These are phyloP conservation scores for Contarinia nasturtii DNA, from an alignment of 1,140 invertebrate species.

Conservation along the genomic window DNA sequence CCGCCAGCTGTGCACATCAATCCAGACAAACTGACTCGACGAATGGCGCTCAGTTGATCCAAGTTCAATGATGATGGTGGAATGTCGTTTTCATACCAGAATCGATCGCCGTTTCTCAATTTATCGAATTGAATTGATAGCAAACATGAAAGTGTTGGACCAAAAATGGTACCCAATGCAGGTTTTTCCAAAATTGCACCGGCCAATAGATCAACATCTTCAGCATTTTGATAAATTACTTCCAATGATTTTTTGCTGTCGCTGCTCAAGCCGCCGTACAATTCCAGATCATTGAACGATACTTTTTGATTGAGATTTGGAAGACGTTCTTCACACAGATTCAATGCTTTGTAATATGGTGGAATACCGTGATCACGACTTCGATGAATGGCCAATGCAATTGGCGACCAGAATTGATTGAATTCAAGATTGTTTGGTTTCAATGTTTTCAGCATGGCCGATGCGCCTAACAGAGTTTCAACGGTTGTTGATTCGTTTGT, in stretches of 20 bases:
- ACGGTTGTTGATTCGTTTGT: conserved; percentile 20
- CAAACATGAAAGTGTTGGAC: conserved; percentile 73
- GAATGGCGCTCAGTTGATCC: conserved; percentile 71
- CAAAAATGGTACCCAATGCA: conserved; percentile 56
- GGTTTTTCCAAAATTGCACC: conserved; percentile 71
- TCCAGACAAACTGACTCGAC: conserved; percentile 61
- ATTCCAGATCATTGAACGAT: conserved; percentile 41
- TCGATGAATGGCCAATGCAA: conserved; percentile 35
- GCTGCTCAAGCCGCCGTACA: conserved; percentile 32
- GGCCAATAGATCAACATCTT: conserved; percentile 71
- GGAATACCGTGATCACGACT: conserved; percentile 84
- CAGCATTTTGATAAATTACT: conserved; percentile 43
- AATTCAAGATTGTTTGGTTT: conserved; percentile 16
- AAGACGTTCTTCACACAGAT: conserved; percentile 41
- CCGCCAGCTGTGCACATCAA: conserved; percentile 66
- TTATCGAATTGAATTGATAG: conserved; percentile 60
- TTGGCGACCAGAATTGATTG: conserved; percentile 27
- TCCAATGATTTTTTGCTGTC: conserved; percentile 35
- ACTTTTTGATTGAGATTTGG: conserved; percentile 21
- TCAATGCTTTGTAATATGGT: conserved; percentile 56
- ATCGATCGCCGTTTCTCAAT: conserved; percentile 65
- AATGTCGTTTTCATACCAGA: conserved; percentile 92
- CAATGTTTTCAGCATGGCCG: conserved; percentile 25
- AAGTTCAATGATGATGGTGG: conserved; percentile 66
- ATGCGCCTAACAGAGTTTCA: conserved; percentile 28